Conservation (phyloP, 2,113 vertebrate genomes). For the Pterocles orientalis region DNA sequence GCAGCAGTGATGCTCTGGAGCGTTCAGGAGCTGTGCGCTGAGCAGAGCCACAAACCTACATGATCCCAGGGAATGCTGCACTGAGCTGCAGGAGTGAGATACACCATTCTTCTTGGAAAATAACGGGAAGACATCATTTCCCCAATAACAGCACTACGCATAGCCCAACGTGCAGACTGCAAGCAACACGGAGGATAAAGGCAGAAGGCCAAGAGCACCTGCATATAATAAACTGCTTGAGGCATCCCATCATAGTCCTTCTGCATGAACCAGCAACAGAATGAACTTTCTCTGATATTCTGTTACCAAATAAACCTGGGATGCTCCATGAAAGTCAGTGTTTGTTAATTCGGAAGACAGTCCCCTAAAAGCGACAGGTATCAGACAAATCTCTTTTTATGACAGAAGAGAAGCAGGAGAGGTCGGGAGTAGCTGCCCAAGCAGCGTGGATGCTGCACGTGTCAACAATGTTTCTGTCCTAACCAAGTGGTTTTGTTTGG, state of each 20-base stretch:
- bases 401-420: neutral
- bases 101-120: too few species aligned
- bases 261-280: neutral
- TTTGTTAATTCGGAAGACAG: neutral
- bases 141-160: rapidly evolving
- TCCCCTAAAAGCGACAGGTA: neutral
- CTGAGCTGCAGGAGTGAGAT: too few species aligned
- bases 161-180: neutral
- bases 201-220: neutral
- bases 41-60: neutral
- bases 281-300: neutral
- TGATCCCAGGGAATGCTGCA: neutral
- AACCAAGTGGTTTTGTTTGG: neutral
- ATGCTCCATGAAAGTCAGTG: neutral
- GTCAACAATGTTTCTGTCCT: neutral
- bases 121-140: neutral
- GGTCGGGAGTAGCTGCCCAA: neutral
- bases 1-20: neutral
- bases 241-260: neutral
- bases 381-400: neutral
- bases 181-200: neutral
- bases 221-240: neutral
- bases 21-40: neutral
- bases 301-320: neutral
- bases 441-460: neutral